These are phyloP conservation scores for Tiphia femorata DNA, from an alignment of 2,888 invertebrate genomes.

Conservation along the genomic window DNA sequence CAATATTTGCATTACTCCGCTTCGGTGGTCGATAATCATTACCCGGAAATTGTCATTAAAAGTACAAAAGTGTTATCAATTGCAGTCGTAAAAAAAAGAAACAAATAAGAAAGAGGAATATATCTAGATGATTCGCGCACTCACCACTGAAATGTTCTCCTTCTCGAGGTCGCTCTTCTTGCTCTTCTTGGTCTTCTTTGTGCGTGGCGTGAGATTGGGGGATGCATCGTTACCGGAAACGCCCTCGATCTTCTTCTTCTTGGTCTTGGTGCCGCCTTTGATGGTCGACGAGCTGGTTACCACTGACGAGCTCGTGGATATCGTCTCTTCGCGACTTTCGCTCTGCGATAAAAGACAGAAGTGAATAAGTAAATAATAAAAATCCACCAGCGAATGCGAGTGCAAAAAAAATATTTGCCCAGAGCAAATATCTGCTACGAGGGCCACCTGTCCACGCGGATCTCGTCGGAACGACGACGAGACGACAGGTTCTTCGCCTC, in stretches of 20 bases:
- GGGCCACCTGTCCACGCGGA: too few relatives aligned
- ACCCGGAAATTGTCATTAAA: too few relatives aligned
- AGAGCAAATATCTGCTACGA: too few relatives aligned
- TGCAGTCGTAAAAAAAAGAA: too few relatives aligned
- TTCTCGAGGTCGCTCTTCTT: conserved; percentile 75
- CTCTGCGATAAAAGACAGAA: conserved; percentile 55
- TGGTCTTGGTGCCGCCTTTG: conserved; percentile 61
- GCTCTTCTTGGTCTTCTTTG: conserved; percentile 76
- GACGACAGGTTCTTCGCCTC: too few relatives aligned
- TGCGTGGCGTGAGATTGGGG: conserved; percentile 66
- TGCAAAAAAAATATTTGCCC: too few relatives aligned
- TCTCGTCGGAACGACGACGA: too few relatives aligned
- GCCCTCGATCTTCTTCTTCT: conserved; percentile 67
- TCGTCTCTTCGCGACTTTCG: conserved; percentile 64
- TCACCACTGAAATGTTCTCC: conserved; percentile 79
- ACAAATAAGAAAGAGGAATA: too few relatives aligned
- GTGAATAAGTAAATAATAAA: conserved; percentile 6
- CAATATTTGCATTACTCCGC: too few relatives aligned
- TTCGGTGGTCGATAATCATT: too few relatives aligned
- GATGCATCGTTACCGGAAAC: conserved; percentile 64
- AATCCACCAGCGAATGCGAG: neutral
- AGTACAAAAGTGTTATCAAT: too few relatives aligned
- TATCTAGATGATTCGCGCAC: too few relatives aligned
- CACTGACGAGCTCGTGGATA: conserved; percentile 52
- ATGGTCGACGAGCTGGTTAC: conserved; percentile 51